Evolutionary conservation across 30 jellyfish, hydroid and myxozoan genomes (phyloP), one percentile per base, ranked within the genome.

Genomic region (Cassiopea xamachana): DNA sequence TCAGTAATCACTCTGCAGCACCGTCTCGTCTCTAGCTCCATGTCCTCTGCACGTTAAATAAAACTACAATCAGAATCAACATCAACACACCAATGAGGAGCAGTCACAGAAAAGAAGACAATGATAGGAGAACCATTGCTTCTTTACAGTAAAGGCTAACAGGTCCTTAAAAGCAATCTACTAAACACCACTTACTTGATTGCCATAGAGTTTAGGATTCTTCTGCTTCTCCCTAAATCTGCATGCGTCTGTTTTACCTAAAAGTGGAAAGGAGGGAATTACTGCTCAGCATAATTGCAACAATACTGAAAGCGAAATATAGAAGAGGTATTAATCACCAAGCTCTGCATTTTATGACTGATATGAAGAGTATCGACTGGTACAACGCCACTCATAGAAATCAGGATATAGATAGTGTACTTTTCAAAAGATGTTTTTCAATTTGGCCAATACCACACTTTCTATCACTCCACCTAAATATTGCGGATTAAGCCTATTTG

Each of bases 171-270:
- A 64, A 5, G 15, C 43, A 64, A 5, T 4, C 19, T 5, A 64
- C 2, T 9, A 9, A 2, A 58, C 9, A 60, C 47, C 9, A 73
- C 84, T n/a, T 10, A 87, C 94, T 72, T 87, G 84, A 87, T 64
- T 2, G 77, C 89, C 89, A 87, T 87, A 17, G 94, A 87, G 83
- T 68, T 87, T 18, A 87, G 89, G 13, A 87, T 87, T 60, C 94
- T 81, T 67, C 94, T 69, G 58, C 94, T 87, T 50, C 94, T 87
- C 1, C 94, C 94, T 76, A 87, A 84, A 68, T 87, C 94, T 13
- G 87, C 88, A 72, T 87, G 84, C 5, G 94, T 76, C 60, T 76
- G 85, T 80, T 87, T 87, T 18, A 87, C 94, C 94, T 87, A 55
- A 6, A 71, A 27, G 19, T 9, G 43, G 19, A 64, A 64, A 62